Percentiles rank a stretch among this genome's conserved stretches.
Evolutionary conservation across 1,140 invertebrate genomes (phyloP).

Genomic region (Panagrolaimus sp.): DNA sequence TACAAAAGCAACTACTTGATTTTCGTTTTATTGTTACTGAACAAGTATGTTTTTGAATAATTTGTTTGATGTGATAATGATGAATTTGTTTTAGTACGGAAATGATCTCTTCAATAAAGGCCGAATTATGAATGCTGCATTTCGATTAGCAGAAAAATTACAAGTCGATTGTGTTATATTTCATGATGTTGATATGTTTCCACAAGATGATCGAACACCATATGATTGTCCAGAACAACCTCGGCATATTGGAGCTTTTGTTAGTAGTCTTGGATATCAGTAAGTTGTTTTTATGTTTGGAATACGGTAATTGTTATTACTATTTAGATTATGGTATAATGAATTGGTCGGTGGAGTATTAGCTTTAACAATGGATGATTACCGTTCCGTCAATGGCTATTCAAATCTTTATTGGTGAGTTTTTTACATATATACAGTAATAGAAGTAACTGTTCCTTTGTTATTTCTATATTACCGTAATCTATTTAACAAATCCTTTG

Average conservation of each 20-base stretch:
- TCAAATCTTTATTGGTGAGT: constrained; percentile 76
- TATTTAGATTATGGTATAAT: constrained; percentile 71
- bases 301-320: background rate
- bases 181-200: constrained; percentile 74
- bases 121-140: constrained; percentile 86
- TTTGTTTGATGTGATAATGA: constrained; percentile 7
- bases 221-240: constrained; percentile 67
- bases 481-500: too few species aligned
- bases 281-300: constrained; percentile 56
- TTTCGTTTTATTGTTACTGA: constrained; percentile 60
- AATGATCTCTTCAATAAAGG: constrained; percentile 79
- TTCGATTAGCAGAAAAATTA: constrained; percentile 60
- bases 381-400: constrained; percentile 79
- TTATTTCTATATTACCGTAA: too few species aligned
- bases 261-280: constrained; percentile 80
- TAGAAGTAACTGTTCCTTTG: too few species aligned
- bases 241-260: constrained; percentile 83
- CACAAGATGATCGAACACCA: constrained; percentile 78
- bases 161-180: constrained; percentile 51
- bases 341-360: constrained; percentile 74
- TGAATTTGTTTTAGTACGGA: constrained; percentile 59
- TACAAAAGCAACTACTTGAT: constrained; percentile 70
- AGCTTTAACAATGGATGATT: constrained; percentile 66
- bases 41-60: constrained; percentile 44
- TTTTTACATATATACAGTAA: too few species aligned